A percentile compares a stretch with the other conserved stretches of the same genome.
Evolutionary conservation across 2,113 vertebrate species (phyloP).

Genomic region (Hydrochoerus hydrochaeris): DNA sequence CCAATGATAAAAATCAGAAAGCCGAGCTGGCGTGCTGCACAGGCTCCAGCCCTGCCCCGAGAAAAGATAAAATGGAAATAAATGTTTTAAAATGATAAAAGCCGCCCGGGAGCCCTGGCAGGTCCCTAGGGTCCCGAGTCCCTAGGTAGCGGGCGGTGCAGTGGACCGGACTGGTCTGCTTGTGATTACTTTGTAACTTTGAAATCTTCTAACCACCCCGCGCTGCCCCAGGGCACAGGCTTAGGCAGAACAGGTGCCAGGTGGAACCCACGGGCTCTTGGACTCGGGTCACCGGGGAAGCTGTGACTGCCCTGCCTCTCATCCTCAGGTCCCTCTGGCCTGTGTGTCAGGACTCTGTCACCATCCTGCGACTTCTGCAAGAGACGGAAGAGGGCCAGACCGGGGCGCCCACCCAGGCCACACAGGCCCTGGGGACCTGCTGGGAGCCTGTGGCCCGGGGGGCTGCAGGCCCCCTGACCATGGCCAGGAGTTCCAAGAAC

Average conservation of each 20-base stretch:
- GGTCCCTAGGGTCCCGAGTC: neutral
- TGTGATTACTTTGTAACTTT: constrained; percentile 13
- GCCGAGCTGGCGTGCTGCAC: neutral
- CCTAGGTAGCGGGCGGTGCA: neutral
- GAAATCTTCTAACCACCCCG: neutral
- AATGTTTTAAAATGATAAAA: neutral
- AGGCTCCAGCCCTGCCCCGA: neutral
- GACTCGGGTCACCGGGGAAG: neutral
- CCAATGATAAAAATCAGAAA: neutral
- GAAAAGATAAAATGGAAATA: neutral
- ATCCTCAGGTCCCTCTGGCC: constrained; percentile 71
- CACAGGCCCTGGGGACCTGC: neutral
- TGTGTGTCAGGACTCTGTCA: constrained; percentile 56
- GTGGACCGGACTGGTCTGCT: too few relatives aligned
- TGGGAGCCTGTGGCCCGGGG: constrained; percentile 9
- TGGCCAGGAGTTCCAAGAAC: constrained; percentile 81
- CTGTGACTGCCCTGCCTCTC: constrained; percentile 33
- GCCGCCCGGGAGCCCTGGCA: neutral
- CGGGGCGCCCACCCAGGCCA: neutral
- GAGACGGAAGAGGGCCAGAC: constrained; percentile 83
- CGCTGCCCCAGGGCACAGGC: neutral
- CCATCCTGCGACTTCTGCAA: constrained; percentile 86
- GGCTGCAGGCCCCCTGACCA: neutral
- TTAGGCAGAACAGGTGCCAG: neutral
- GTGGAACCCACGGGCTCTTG: neutral